Evolutionary conservation across 2,888 invertebrate species (phyloP).

Genomic region (Muschampia plurimacula): DNA sequence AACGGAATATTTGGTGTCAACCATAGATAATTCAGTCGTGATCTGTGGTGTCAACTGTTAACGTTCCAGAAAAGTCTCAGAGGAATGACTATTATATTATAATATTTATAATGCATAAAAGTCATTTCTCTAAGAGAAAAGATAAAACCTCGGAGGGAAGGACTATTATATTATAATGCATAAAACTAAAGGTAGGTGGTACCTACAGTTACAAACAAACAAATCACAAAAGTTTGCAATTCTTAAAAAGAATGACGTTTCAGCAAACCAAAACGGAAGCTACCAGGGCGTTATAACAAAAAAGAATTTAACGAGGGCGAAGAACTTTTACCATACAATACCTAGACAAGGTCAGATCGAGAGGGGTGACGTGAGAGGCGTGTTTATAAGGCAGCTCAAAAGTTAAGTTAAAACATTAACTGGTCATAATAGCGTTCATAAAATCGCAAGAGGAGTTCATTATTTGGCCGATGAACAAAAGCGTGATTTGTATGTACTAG

Average conservation of each 20-base stretch:
- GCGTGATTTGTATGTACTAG: too few relatives aligned
- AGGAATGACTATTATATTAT: too few relatives aligned
- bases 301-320: neutral
- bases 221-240: neutral
- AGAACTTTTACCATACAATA: neutral
- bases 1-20: too few relatives aligned
- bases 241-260: constrained; percentile 10
- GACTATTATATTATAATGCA: too few relatives aligned
- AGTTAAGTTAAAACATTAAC: too few relatives aligned
- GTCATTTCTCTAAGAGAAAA: too few relatives aligned
- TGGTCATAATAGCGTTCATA: constrained; percentile 14
- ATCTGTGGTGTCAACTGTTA: too few relatives aligned
- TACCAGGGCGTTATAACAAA: constrained; percentile 9
- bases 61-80: too few relatives aligned
- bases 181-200: too few relatives aligned
- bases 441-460: constrained; percentile 3
- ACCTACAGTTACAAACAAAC: neutral
- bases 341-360: neutral
- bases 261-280: constrained; percentile 23
- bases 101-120: too few relatives aligned
- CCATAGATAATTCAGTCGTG: too few relatives aligned
- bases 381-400: constrained; percentile 7
- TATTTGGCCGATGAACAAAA: neutral
- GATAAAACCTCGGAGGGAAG: too few relatives aligned
- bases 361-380: neutral